phyloP scores from a whole-genome alignment of 92 coral and sea anemone species.

The Parazoanthus atlanticus region DNA sequence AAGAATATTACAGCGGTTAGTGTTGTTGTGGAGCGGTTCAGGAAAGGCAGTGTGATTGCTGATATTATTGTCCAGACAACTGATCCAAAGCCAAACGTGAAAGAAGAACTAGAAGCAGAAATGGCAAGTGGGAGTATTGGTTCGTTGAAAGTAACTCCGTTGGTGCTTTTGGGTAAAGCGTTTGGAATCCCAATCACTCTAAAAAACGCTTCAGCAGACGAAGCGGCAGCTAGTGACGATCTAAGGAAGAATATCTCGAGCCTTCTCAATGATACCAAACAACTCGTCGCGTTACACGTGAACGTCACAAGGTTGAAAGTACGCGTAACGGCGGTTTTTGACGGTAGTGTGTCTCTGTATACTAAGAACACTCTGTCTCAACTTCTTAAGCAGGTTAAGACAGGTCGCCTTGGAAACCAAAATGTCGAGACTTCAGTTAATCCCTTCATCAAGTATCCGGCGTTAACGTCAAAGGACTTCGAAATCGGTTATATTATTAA shows the following conservation, averaged over 20 bases:
- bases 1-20: not conserved
- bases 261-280: not conserved
- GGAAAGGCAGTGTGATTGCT: slow-evolving; percentile 37
- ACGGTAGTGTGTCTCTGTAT: slow-evolving; percentile 1
- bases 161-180: not conserved
- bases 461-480: slow-evolving; percentile 32
- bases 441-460: slow-evolving; percentile 34
- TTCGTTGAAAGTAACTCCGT: not conserved
- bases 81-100: not conserved
- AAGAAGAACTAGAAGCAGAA: not conserved
- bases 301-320: not conserved
- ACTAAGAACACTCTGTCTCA: not conserved
- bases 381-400: slow-evolving; percentile 6
- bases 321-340: slow-evolving; percentile 8
- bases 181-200: slow-evolving; percentile 21
- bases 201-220: not conserved
- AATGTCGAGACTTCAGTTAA: not conserved
- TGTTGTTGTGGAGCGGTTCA: slow-evolving; percentile 17
- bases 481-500: not conserved
- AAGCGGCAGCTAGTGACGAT: too few relatives aligned
- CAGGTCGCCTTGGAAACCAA: slow-evolving; percentile 9
- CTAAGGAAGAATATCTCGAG: not conserved
- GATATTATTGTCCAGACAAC: slow-evolving; percentile 1
- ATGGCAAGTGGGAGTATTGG: slow-evolving; percentile 5
- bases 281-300: not conserved